phyloP scores from a whole-genome alignment of 1,140 invertebrate genomes.

The Panagrolaimus sp. region DNA sequence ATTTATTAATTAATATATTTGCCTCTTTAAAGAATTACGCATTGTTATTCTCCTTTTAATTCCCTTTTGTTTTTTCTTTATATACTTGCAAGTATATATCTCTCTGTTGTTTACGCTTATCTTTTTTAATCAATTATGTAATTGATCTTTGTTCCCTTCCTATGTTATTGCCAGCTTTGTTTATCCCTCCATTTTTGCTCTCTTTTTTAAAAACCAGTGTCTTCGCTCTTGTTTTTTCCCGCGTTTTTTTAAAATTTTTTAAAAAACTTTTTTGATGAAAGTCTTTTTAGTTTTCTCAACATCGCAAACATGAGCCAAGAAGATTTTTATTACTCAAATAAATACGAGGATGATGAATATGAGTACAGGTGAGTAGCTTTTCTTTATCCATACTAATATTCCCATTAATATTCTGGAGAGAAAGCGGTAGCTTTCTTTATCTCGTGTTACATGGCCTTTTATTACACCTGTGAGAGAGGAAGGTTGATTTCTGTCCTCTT shows the following conservation, averaged over 20 bases:
- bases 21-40: neutral
- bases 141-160: too few relatives aligned
- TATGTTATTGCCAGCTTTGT: too few relatives aligned
- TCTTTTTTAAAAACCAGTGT: neutral
- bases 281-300: too few relatives aligned
- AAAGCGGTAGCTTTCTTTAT: too few relatives aligned
- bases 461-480: too few relatives aligned
- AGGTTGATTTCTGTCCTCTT: neutral
- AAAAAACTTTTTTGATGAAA: neutral
- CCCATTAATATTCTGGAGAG: neutral
- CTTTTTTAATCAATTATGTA: too few relatives aligned
- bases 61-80: neutral
- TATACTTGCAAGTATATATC: too few relatives aligned
- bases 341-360: constrained; percentile 3
- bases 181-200: too few relatives aligned
- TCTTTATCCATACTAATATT: neutral
- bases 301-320: constrained; percentile 1
- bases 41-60: neutral
- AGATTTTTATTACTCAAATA: constrained; percentile 4
- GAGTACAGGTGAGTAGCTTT: constrained; percentile 13
- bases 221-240: neutral
- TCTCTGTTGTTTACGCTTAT: too few relatives aligned
- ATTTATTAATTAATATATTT: neutral
- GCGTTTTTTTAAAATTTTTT: neutral
- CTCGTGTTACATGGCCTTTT: too few relatives aligned